These are phyloP conservation scores for Rhea americana DNA, from an alignment of 2,113 vertebrate genomes.

Conservation along the genomic window DNA sequence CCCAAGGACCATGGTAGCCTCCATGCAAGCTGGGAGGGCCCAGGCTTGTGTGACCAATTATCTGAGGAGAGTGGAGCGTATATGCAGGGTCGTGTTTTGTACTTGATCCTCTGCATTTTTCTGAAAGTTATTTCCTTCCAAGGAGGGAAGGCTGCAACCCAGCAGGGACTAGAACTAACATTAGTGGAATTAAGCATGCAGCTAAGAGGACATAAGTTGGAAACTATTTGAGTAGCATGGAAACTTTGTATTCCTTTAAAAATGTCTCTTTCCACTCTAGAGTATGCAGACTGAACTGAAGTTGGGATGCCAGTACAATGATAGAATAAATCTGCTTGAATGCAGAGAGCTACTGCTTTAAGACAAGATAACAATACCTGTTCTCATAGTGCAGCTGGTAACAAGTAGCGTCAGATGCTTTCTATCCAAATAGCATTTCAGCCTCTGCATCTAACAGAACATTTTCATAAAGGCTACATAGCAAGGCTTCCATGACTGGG, in stretches of 20 bases:
- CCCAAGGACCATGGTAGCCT: neutral
- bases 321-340: neutral
- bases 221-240: conserved; percentile 16
- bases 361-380: neutral
- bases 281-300: neutral
- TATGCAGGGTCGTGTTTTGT: neutral
- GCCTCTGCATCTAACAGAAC: conserved; percentile 25
- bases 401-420: neutral
- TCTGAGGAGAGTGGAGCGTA: neutral
- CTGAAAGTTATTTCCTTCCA: conserved; percentile 28
- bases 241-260: conserved; percentile 11
- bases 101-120: neutral
- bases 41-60: neutral
- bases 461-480: neutral
- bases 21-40: neutral
- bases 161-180: conserved; percentile 32
- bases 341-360: conserved; percentile 24
- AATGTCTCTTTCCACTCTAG: conserved; percentile 4
- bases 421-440: neutral
- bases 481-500: conserved; percentile 18
- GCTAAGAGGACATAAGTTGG: conserved; percentile 48
- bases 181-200: conserved; percentile 72
- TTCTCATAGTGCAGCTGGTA: neutral
- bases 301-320: neutral
- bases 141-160: conserved; percentile 38